Percentiles rank a stretch among this genome's conserved stretches.
Evolutionary conservation across 2,797 vertebrate species (phyloP).

Genomic region (Tiaroga cobitis): DNA sequence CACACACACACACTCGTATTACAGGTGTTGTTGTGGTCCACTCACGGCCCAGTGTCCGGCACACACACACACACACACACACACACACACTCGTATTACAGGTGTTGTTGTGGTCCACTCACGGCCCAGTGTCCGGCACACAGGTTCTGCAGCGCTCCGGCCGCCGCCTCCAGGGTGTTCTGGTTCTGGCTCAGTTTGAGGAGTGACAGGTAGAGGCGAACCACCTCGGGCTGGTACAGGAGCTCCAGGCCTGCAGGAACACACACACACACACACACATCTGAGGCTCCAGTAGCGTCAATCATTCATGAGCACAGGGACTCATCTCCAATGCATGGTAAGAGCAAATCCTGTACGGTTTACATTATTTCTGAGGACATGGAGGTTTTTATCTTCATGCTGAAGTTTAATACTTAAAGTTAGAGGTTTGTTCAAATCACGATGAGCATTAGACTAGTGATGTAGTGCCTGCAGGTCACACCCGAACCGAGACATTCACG

Average conservation of each 20-base stretch:
- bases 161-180: constrained; percentile 96
- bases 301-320: constrained; percentile 41
- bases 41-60: too few species aligned
- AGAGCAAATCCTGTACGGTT: background rate
- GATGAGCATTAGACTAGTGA: background rate
- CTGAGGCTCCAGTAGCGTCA: constrained; percentile 6
- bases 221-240: constrained; percentile 96
- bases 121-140: constrained; percentile 96
- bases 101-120: constrained; percentile 66
- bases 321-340: background rate
- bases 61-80: too few species aligned
- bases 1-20: too few species aligned
- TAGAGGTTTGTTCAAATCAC: constrained; percentile 3
- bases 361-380: background rate
- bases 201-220: constrained; percentile 94
- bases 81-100: too few species aligned
- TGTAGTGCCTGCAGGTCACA: background rate
- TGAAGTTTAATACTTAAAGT: background rate
- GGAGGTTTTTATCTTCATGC: background rate
- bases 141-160: constrained; percentile 96
- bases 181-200: constrained; percentile 97
- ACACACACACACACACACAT: constrained; percentile 30
- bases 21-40: too few species aligned
- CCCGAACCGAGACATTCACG: background rate
- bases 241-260: constrained; percentile 84